These are phyloP conservation scores for Zosterops japonicus DNA, from an alignment of 2,113 vertebrate genomes.

Conservation along the genomic window DNA sequence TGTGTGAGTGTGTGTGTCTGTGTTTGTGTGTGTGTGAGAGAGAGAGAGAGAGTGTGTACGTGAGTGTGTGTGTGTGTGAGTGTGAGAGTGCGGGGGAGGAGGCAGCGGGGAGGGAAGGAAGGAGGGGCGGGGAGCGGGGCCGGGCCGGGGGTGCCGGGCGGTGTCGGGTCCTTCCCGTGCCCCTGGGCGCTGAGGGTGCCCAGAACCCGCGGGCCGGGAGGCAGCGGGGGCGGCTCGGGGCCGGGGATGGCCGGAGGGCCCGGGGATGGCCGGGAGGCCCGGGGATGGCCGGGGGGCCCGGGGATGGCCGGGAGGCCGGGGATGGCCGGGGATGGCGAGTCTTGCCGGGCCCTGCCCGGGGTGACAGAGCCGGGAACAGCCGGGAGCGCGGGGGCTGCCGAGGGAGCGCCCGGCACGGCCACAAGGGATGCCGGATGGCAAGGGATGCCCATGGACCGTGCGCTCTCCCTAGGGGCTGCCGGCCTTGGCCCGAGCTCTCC, in stretches of 20 bases:
- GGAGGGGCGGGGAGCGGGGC: neutral
- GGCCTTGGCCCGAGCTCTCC: neutral
- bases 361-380: neutral
- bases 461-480: neutral
- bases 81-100: neutral
- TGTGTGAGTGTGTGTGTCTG: neutral
- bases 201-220: too few species aligned
- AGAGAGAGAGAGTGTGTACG: too few species aligned
- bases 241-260: too few species aligned
- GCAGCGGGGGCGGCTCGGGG: too few species aligned
- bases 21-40: too few species aligned
- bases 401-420: neutral
- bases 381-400: neutral
- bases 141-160: neutral
- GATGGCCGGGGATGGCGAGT: neutral
- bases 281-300: too few species aligned
- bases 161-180: neutral
- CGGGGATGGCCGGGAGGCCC: too few species aligned
- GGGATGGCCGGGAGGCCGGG: too few species aligned
- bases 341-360: neutral
- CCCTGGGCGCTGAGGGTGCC: neutral
- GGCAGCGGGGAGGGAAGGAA: neutral
- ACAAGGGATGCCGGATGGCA: neutral
- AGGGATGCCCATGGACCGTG: neutral
- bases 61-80: neutral